Base-by-base conservation (phyloP, 1,140 invertebrate genomes). In the Brachionus paranguensis region DNA sequence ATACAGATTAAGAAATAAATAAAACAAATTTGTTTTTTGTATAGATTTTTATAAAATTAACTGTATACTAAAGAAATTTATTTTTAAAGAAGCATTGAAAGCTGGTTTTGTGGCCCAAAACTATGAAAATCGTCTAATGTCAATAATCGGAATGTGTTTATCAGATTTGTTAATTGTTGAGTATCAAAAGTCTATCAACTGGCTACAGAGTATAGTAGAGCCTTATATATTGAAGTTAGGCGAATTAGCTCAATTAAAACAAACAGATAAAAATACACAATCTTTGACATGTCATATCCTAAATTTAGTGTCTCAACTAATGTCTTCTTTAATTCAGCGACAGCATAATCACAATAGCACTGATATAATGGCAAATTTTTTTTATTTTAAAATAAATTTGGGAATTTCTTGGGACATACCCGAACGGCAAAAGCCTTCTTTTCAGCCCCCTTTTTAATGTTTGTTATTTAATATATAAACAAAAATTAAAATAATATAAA, bases 241-340 rank as follows among this genome's bases (percentile, higher is more conserved):
- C 29, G 64, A 68, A 41, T 43, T 81, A 47, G 20, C 78, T 60
- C 78, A 81, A 68, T 43, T 81, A 14, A 68, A 60, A 60, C 53
- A 64, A 68, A 68, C 64, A 17, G 78, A 81, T 64, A 81, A 81
- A 64, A 81, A 60, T 24, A 68, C 78, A 64, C 78, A 81, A 17
- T 41, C 78, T 20, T 14, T 43, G 10, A 81, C 78, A n/a, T 64
- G 78, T 29, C 78, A 81, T 47, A 81, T 68, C 14, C 24, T 81
- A 8, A 81, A 68, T 64, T 47, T 81, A 27, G 6, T 81, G 12
- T 64, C 53, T 7, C 78, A 81, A 68, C 27, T 81, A 81, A 81
- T 81, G 78, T 81, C 78, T 1, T 81, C 78, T 6, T 24, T 81
- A 29, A 81, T 81, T 24, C 78, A 81, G 64, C 78, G 78, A 17